Percentiles rank a stretch among this genome's conserved stretches.
Conservation (phyloP, 2,113 vertebrate genomes). For the Anseranas semipalmata region DNA sequence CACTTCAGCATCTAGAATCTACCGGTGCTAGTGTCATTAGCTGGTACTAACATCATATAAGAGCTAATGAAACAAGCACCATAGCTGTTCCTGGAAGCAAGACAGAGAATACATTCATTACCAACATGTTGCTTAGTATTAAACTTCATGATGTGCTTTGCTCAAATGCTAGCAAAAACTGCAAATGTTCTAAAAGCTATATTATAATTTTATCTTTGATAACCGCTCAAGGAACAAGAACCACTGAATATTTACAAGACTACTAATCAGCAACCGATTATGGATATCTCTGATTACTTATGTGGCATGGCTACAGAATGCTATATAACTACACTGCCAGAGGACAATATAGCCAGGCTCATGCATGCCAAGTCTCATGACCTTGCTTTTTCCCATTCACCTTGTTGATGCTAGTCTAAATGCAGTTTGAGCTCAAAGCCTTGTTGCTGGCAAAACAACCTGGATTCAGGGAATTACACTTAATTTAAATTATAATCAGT, state of each 20-base stretch:
- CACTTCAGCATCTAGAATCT: background rate
- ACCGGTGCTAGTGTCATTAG: background rate
- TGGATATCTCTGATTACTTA: background rate
- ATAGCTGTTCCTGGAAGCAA: background rate
- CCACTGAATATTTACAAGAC: background rate
- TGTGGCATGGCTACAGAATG: background rate
- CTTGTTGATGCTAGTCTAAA: background rate
- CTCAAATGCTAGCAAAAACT: background rate
- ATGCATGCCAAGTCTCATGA: background rate
- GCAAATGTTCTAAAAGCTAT: background rate
- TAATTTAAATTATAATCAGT: background rate
- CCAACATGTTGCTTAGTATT: background rate
- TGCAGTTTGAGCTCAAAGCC: background rate
- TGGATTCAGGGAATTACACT: background rate
- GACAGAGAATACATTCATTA: background rate
- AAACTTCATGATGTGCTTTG: background rate
- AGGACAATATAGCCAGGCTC: background rate
- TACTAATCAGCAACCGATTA: background rate
- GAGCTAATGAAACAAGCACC: background rate
- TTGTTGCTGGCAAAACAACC: background rate
- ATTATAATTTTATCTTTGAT: background rate
- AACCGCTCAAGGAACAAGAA: background rate
- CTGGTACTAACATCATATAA: background rate
- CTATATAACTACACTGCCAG: background rate
- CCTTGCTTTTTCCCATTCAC: accelerated